A percentile compares a stretch with the other conserved stretches of the same genome.
These are phyloP conservation scores for Eufriesea mexicana DNA, from an alignment of 1,140 invertebrate genomes.

Conservation along the genomic window DNA sequence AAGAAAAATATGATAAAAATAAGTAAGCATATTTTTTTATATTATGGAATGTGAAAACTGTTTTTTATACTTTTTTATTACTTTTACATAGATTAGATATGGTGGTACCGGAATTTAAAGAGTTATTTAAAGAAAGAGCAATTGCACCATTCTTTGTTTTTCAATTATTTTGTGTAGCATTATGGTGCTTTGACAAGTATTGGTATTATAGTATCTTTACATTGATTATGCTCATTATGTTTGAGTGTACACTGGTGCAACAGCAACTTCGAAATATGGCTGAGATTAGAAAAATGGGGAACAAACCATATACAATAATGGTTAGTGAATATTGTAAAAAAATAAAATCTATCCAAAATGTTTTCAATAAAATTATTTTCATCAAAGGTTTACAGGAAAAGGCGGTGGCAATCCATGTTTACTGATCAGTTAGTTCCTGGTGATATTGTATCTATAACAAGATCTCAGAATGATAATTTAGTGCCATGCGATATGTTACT, in stretches of 20 bases:
- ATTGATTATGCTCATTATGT: conserved; percentile 97
- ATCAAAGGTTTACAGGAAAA: conserved; percentile 93
- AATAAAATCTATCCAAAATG: neutral
- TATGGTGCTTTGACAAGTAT: conserved; percentile 99
- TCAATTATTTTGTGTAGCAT: conserved; percentile 96
- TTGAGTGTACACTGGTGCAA: conserved; percentile 99
- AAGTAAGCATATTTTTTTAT: conserved; percentile 84
- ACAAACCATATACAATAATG: conserved; percentile 95
- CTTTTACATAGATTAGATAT: conserved; percentile 88
- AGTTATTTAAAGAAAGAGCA: conserved; percentile 98
- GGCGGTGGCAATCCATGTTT: conserved; percentile 94
- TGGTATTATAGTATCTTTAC: conserved; percentile 99
- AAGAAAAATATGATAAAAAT: conserved; percentile 94
- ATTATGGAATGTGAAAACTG: neutral
- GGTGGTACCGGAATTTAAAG: conserved; percentile 97
- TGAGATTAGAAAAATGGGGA: conserved; percentile 99
- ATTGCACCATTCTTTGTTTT: conserved; percentile 99
- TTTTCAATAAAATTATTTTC: conserved; percentile 42
- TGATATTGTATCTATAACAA: conserved; percentile 96
- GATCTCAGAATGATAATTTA: conserved; percentile 94
- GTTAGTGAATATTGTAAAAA: conserved; percentile 76
- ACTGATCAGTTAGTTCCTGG: conserved; percentile 96
- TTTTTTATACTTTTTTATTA: conserved; percentile 28
- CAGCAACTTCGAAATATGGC: conserved; percentile 99
- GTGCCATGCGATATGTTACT: conserved; percentile 99